phyloP scores from a whole-genome alignment of 2,888 invertebrate genomes.

The Gymnocheta viridis region DNA sequence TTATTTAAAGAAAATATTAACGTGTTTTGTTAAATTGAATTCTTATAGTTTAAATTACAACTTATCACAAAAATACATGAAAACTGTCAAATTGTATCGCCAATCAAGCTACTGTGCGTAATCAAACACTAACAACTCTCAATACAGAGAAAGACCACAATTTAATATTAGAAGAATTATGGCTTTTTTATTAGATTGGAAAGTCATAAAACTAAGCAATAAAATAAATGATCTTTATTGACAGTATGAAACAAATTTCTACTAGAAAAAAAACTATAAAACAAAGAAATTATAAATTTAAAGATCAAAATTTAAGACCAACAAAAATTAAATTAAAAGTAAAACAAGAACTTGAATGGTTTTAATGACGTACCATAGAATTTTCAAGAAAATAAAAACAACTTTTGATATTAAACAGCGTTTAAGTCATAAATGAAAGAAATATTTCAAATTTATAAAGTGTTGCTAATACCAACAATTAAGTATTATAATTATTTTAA shows the following conservation, averaged over 20 bases:
- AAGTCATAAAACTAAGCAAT: conserved; percentile 56
- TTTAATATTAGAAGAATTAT: conserved; percentile 50
- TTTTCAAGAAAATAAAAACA: neutral
- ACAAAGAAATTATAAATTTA: conserved; percentile 12
- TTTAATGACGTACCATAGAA: neutral
- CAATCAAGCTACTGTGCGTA: conserved; percentile 56
- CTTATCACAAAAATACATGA: conserved; percentile 28
- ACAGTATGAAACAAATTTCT: conserved; percentile 44
- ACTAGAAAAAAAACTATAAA: conserved; percentile 1
- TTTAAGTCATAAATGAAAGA: neutral
- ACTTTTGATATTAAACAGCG: neutral
- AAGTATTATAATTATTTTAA: conserved; percentile 44
- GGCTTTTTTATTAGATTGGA: conserved; percentile 53
- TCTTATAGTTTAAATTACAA: neutral
- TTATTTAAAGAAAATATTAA: conserved; percentile 22
- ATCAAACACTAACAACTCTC: neutral
- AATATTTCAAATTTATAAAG: conserved; percentile 54
- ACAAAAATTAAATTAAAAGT: neutral
- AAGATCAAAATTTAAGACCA: neutral
- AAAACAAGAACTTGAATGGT: neutral
- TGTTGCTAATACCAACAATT: conserved; percentile 45
- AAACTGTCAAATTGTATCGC: conserved; percentile 59
- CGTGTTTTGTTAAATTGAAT: conserved; percentile 33
- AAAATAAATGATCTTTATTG: conserved; percentile 54
- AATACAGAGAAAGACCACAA: neutral